These are phyloP conservation scores for Episyrphus balteatus DNA, from an alignment of 1,140 invertebrate species.

Conservation along the genomic window DNA sequence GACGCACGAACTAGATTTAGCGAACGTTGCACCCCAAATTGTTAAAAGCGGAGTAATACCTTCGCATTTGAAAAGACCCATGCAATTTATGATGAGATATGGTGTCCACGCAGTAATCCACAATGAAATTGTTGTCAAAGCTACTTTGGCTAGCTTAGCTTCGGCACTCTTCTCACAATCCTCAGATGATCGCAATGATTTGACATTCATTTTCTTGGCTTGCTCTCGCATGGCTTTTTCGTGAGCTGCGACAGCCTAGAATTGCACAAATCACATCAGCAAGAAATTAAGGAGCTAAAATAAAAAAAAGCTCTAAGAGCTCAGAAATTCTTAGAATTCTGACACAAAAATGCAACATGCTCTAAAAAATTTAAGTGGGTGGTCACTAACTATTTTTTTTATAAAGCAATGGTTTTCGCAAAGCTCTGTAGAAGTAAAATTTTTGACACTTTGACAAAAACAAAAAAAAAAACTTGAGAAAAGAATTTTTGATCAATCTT, in stretches of 20 bases:
- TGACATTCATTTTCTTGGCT: constrained; percentile 78
- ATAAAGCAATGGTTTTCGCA: too few relatives aligned
- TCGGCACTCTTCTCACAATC: constrained; percentile 55
- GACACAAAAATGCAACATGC: too few relatives aligned
- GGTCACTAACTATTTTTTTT: too few relatives aligned
- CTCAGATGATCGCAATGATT: constrained; percentile 59
- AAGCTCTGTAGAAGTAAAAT: too few relatives aligned
- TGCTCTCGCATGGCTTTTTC: constrained; percentile 72
- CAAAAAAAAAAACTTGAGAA: too few relatives aligned
- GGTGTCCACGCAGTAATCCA: constrained; percentile 81
- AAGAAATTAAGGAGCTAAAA: neutral
- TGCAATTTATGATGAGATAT: constrained; percentile 68
- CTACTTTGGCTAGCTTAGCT: constrained; percentile 67
- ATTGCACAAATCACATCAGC: too few relatives aligned
- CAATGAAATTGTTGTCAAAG: constrained; percentile 66
- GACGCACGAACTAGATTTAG: constrained; percentile 67
- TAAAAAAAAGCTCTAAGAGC: too few relatives aligned
- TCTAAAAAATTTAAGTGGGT: too few relatives aligned
- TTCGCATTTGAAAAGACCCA: constrained; percentile 56
- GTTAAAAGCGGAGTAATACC: constrained; percentile 60
- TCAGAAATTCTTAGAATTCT: too few relatives aligned
- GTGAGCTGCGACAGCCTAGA: constrained; percentile 66
- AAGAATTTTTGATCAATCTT: too few relatives aligned
- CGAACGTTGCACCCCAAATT: constrained; percentile 69
- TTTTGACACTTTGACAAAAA: too few relatives aligned